Percentiles rank a stretch among this genome's conserved stretches.
Evolutionary conservation across 2,113 vertebrate species (phyloP).

Genomic region (Chionis minor): DNA sequence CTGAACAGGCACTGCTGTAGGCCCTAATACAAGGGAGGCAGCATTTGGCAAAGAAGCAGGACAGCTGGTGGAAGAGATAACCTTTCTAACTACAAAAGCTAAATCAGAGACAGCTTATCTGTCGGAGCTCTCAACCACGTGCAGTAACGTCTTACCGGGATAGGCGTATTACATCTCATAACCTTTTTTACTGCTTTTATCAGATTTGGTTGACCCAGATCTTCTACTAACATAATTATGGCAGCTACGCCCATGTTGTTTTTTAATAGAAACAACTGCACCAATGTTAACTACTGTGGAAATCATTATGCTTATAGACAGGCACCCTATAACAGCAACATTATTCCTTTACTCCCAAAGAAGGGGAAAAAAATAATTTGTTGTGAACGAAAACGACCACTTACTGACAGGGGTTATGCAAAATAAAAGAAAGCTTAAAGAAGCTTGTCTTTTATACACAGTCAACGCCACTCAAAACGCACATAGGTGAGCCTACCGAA

Average conservation of each 20-base stretch:
- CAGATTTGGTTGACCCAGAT: not conserved
- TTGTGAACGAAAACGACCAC: not conserved
- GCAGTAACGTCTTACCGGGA: not conserved
- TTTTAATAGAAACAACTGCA: not conserved
- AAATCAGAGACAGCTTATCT: constrained; percentile 52
- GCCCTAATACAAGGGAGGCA: not conserved
- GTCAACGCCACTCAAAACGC: not conserved
- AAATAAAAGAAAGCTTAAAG: not conserved
- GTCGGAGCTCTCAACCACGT: not conserved
- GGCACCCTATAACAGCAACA: not conserved
- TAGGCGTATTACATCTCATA: not conserved
- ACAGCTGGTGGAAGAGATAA: constrained; percentile 44
- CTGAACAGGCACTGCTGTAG: not conserved
- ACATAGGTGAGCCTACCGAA: not conserved
- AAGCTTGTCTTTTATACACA: not conserved
- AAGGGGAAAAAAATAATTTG: not conserved
- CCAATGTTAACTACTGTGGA: not conserved
- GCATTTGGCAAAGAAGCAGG: not conserved
- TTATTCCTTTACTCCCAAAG: not conserved
- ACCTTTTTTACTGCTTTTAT: constrained; percentile 21
- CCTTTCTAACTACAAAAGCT: constrained; percentile 37
- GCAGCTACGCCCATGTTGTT: not conserved
- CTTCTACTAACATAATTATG: not conserved
- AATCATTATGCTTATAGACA: not conserved
- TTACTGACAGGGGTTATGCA: not conserved